These are phyloP conservation scores for Poeciliopsis turrubarensis DNA, from an alignment of 2,113 vertebrate species.

Conservation along the genomic window DNA sequence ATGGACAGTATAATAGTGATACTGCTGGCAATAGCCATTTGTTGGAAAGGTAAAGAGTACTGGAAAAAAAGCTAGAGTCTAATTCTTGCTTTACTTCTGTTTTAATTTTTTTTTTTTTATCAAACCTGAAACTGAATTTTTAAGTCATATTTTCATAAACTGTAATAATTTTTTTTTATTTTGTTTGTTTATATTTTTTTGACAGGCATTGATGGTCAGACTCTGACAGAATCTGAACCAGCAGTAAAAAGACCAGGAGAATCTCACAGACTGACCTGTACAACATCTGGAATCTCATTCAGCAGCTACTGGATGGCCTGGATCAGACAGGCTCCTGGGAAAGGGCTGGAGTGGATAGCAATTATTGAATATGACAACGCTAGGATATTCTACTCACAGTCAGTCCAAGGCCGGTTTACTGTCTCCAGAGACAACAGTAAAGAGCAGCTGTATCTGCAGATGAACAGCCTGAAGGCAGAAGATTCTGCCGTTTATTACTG, in stretches of 20 bases:
- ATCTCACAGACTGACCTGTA: slow-evolving; percentile 4
- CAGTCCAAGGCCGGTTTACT: neutral
- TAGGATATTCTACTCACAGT: neutral
- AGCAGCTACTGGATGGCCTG: neutral
- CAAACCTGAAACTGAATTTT: no score
- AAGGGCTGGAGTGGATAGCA: slow-evolving; percentile 3
- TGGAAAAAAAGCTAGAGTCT: neutral
- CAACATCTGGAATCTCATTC: slow-evolving; percentile 21
- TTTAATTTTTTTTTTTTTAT: neutral
- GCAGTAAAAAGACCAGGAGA: neutral
- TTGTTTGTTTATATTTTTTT: no score
- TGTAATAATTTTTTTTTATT: no score
- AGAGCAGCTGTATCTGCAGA: slow-evolving; percentile 30
- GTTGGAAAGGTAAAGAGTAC: neutral
- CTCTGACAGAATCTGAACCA: slow-evolving; percentile 29
- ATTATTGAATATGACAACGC: neutral
- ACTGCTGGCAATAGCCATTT: neutral
- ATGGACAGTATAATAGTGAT: neutral
- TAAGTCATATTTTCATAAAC: no score
- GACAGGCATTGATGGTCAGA: slow-evolving; percentile 29
- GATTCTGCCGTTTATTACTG: slow-evolving; percentile 29
- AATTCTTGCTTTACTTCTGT: no score
- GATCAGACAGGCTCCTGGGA: neutral
- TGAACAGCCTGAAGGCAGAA: slow-evolving; percentile 35
- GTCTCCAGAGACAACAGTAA: neutral